A percentile compares a stretch with the other conserved stretches of the same genome.
phyloP scores from a whole-genome alignment of 2,797 vertebrate genomes.

The Fundulus diaphanus region DNA sequence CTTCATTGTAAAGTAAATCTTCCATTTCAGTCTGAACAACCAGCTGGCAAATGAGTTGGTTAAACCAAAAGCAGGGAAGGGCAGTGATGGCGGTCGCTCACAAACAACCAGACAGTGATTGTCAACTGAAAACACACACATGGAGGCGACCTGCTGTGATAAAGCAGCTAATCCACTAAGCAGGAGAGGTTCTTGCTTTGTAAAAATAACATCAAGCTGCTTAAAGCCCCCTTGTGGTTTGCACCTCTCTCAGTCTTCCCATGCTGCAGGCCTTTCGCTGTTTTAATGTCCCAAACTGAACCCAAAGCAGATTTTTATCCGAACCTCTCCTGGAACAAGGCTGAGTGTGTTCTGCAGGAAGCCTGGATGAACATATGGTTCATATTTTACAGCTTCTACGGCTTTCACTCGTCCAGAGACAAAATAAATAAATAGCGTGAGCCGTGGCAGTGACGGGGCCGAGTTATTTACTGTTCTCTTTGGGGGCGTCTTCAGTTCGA shows the following conservation, averaged over 20 bases:
- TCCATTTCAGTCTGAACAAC: not conserved
- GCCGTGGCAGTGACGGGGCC: slow-evolving; percentile 43
- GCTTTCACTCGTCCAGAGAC: slow-evolving; percentile 69
- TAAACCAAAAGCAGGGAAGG: slow-evolving; percentile 8
- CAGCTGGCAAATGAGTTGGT: not conserved
- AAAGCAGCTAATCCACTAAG: slow-evolving; percentile 29
- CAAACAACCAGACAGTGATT: slow-evolving; percentile 55
- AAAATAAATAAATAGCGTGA: slow-evolving; percentile 77
- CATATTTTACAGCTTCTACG: slow-evolving; percentile 51
- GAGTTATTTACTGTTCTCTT: slow-evolving; percentile 76
- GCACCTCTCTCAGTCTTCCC: not conserved
- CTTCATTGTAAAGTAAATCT: not conserved
- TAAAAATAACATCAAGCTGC: slow-evolving; percentile 25
- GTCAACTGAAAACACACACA: slow-evolving; percentile 64
- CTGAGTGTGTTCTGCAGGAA: slow-evolving; percentile 41
- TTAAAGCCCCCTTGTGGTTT: not conserved
- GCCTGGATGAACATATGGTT: slow-evolving; percentile 46
- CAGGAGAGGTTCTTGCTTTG: slow-evolving; percentile 41
- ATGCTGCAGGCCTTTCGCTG: not conserved
- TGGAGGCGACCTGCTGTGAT: slow-evolving; percentile 53
- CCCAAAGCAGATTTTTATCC: slow-evolving; percentile 29
- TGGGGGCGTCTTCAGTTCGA: slow-evolving; percentile 81
- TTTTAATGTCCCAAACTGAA: slow-evolving; percentile 30
- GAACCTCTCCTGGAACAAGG: slow-evolving; percentile 35
- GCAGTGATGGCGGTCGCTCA: slow-evolving; percentile 25